Conservation (phyloP, 1,140 invertebrate genomes). For the Anoplophora glabripennis region DNA sequence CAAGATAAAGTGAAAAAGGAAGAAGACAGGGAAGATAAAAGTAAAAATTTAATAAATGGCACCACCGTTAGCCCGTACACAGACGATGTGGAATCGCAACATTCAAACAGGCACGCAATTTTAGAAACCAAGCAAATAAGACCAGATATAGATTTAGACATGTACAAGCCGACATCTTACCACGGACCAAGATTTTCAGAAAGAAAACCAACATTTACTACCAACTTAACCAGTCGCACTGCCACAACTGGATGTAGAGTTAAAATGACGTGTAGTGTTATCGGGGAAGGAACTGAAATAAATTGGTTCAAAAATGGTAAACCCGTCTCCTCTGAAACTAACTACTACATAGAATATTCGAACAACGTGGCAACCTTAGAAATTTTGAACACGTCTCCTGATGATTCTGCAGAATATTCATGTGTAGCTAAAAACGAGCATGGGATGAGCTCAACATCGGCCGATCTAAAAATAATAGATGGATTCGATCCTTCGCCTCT, state of each 20-base stretch:
- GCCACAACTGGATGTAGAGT: constrained; percentile 69
- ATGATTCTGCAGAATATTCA: constrained; percentile 70
- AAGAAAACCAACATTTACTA: constrained; percentile 77
- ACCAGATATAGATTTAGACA: constrained; percentile 20
- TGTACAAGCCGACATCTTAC: constrained; percentile 32
- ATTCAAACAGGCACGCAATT: constrained; percentile 25
- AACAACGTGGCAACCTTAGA: constrained; percentile 75
- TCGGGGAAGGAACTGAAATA: constrained; percentile 75
- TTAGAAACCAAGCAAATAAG: neutral
- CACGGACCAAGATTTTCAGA: constrained; percentile 30
- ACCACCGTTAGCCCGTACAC: neutral
- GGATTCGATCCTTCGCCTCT: constrained; percentile 66
- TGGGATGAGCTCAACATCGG: constrained; percentile 66
- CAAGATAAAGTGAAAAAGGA: constrained; percentile 38
- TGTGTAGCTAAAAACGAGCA: constrained; percentile 73
- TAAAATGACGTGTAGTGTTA: constrained; percentile 79
- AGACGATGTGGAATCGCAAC: constrained; percentile 22
- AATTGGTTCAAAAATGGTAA: constrained; percentile 80
- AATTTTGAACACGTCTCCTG: constrained; percentile 61
- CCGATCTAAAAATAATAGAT: constrained; percentile 68
- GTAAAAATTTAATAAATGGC: too few relatives aligned
- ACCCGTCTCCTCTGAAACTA: constrained; percentile 34
- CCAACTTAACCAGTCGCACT: constrained; percentile 73
- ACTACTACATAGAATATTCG: constrained; percentile 50
- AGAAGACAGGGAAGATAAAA: neutral